Evolutionary conservation across 2,113 vertebrate species (phyloP), one percentile per base, ranked within the genome.

Genomic region (Carlito syrichta): DNA sequence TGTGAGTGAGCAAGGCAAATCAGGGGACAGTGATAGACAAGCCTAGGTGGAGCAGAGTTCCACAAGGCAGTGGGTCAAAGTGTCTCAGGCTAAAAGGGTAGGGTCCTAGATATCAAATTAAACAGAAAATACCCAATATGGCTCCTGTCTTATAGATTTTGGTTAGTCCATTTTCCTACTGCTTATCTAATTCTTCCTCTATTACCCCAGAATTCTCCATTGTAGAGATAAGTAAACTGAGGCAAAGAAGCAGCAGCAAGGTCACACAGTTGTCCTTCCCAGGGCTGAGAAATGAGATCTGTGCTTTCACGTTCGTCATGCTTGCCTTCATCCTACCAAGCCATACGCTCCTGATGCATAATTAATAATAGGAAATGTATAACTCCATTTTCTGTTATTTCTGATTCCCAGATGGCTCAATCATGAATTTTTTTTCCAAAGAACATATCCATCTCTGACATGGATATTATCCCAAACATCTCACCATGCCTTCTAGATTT

Each of bases 351-450:
- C 58, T 66, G 62, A 68, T 95, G 68, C 95, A 93, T 94, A 86
- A 85, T 97, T 97, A 94, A 91, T 93, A 71, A 60, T 32, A 6
- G 94, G 96, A 89, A 86, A 83, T 22, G 78, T 13, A 30, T 43
- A 48, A 58, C 73, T 73, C 89, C 71, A 35, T 38, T 93, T 92
- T 71, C 97, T 20, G 58, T 66, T 25, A 60, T 76, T 97, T 74
- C 83, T 30, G 87, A 85, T 93, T 71, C 86, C 94, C 94, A 89
- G 95, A 45, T 73, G 96, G 84, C 83, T 95, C 87, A 27, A 5
- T 83, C 78, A 96, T 84, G 89, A 95, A 87, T 87, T 58, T 89
- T 32, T 25, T 62, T 83, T 71, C 82, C 94, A 92, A n/a, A 63
- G 76, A 76, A 62, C 95, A 48, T 14, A 16, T 13, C 62, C 77